A percentile compares a stretch with the other conserved stretches of the same genome.
Conservation (phyloP, 2,888 invertebrate species). For the Sialis lutaria region DNA sequence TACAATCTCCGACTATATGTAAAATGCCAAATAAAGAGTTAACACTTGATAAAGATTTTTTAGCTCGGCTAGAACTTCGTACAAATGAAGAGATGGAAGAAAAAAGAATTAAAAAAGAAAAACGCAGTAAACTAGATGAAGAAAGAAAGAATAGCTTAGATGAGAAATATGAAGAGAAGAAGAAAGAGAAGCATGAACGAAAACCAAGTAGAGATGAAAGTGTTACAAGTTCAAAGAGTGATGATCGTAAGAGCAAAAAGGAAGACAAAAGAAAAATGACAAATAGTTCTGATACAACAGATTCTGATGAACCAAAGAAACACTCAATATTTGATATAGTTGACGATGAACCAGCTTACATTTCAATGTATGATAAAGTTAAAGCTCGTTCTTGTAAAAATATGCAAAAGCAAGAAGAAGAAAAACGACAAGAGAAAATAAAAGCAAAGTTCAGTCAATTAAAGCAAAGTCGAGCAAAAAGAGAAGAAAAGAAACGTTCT, state of each 20-base stretch:
- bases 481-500: constrained; percentile 78
- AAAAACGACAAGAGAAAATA: constrained; percentile 68
- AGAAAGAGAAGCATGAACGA: constrained; percentile 19
- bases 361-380: constrained; percentile 96
- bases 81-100: constrained; percentile 41
- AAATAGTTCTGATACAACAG: constrained; percentile 48
- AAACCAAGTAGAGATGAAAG: constrained; percentile 31
- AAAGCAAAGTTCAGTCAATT: constrained; percentile 79
- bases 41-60: constrained; percentile 37
- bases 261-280: constrained; percentile 20
- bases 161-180: constrained; percentile 19
- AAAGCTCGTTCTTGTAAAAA: constrained; percentile 87
- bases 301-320: constrained; percentile 70
- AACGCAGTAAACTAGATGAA: constrained; percentile 34
- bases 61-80: constrained; percentile 14
- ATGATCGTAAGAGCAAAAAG: constrained; percentile 14
- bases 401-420: constrained; percentile 82
- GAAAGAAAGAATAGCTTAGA: constrained; percentile 27
- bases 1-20: constrained; percentile 15
- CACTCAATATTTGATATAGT: constrained; percentile 85
- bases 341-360: constrained; percentile 76
- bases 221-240: constrained; percentile 12
- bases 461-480: constrained; percentile 72
- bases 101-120: constrained; percentile 33
- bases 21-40: constrained; percentile 16